Conservation (phyloP, 35 echinoderm and acorn worm species). For the Lytechinus variegatus region DNA sequence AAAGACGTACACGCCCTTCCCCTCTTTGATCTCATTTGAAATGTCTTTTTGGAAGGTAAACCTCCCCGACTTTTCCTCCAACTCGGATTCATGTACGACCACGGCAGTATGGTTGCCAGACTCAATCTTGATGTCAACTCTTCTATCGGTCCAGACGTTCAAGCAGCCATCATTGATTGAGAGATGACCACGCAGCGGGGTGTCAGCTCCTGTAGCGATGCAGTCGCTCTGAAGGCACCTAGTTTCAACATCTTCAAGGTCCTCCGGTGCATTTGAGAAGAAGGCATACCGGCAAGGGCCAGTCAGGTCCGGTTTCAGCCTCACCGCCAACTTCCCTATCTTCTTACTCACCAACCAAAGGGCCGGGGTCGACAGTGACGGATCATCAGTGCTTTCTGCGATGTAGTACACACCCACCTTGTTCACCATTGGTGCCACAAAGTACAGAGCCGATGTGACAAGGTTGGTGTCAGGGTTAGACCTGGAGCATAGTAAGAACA, state of each 20-base stretch:
- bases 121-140: neutral
- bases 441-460: slow-evolving; percentile 68
- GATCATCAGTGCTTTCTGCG: neutral
- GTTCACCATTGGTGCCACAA: slow-evolving; percentile 20
- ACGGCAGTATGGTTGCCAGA: neutral
- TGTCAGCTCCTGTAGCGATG: slow-evolving; percentile 49
- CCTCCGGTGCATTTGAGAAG: slow-evolving; percentile 62
- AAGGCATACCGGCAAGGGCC: slow-evolving; percentile 62
- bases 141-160: slow-evolving; percentile 23
- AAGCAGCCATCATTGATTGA: slow-evolving; percentile 15
- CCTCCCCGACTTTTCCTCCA: slow-evolving; percentile 21
- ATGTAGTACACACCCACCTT: slow-evolving; percentile 28
- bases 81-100: slow-evolving; percentile 11
- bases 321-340: slow-evolving; percentile 49
- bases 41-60: neutral
- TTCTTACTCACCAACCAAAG: slow-evolving; percentile 58
- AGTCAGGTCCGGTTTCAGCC: neutral
- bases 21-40: neutral
- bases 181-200: slow-evolving; percentile 30
- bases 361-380: neutral
- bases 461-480: slow-evolving; percentile 29
- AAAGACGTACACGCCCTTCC: neutral
- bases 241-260: neutral
- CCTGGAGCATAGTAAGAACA: slow-evolving; percentile 73
- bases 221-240: slow-evolving; percentile 57